A percentile compares a stretch with the other conserved stretches of the same genome.
These are phyloP conservation scores for Centropyge bicolor DNA, from an alignment of 2,797 vertebrate species.

Conservation along the genomic window DNA sequence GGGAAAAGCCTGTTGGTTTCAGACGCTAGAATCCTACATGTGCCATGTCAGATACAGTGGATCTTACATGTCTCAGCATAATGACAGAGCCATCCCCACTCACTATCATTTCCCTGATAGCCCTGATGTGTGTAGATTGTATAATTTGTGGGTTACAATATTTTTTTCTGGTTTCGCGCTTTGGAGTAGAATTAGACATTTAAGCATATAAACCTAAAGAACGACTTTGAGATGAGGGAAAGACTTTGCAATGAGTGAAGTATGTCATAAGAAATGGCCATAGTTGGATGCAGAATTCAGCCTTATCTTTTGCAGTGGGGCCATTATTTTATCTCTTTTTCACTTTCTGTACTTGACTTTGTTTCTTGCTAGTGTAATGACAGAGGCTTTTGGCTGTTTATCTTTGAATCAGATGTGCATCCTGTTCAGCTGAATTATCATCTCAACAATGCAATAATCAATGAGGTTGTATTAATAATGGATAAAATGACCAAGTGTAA, in stretches of 20 bases:
- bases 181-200: neutral
- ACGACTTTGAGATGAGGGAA: neutral
- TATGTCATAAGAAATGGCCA: neutral
- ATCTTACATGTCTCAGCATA: constrained; percentile 47
- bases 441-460: no score
- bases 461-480: no score
- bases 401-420: no score
- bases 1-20: constrained; percentile 21
- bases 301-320: neutral
- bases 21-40: neutral
- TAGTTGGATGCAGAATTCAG: neutral
- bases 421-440: no score
- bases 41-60: constrained; percentile 11
- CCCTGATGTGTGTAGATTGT: constrained; percentile 59
- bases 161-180: constrained; percentile 28
- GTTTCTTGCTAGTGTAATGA: neutral
- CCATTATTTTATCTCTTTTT: neutral
- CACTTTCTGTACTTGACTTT: neutral
- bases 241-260: neutral
- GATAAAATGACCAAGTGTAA: no score
- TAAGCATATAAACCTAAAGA: neutral
- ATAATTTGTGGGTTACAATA: constrained; percentile 50
- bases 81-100: constrained; percentile 68
- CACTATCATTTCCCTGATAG: constrained; percentile 63
- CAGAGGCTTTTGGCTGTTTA: neutral